Evolutionary conservation across 2,797 vertebrate genomes (phyloP).

Genomic region (Toxotes lorentzi): DNA sequence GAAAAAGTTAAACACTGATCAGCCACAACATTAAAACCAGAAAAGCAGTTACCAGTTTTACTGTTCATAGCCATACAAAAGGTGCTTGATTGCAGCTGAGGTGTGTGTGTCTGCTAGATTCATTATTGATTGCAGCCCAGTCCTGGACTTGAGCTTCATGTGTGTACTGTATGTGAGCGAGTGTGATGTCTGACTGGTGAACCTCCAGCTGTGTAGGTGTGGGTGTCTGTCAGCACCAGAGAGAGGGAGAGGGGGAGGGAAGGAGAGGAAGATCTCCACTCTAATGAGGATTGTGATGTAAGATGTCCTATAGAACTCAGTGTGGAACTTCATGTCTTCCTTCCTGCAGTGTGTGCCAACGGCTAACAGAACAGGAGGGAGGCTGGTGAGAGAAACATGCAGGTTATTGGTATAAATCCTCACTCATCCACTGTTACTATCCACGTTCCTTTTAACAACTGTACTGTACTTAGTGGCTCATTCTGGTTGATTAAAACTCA

Average conservation of each 20-base stretch:
- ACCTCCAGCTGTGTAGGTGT: constrained; percentile 43
- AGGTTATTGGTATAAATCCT: background rate
- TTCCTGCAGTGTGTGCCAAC: constrained; percentile 19
- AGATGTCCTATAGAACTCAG: constrained; percentile 42
- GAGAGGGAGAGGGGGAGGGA: background rate
- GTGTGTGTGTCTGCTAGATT: background rate
- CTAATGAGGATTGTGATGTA: constrained; percentile 55
- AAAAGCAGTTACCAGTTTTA: background rate
- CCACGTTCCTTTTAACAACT: background rate
- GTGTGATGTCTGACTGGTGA: constrained; percentile 34
- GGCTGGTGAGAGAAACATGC: background rate
- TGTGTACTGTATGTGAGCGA: constrained; percentile 7
- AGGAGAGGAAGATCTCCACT: constrained; percentile 13
- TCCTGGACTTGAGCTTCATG: constrained; percentile 4
- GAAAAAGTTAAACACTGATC: background rate
- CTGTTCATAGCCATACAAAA: background rate
- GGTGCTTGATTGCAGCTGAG: constrained; percentile 1
- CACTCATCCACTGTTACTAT: background rate
- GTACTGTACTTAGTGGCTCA: background rate
- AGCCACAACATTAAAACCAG: too few relatives aligned
- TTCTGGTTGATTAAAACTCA: background rate
- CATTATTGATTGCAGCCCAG: constrained; percentile 32
- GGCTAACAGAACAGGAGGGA: background rate
- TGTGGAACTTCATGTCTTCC: constrained; percentile 7
- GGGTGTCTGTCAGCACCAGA: constrained; percentile 28